Percentiles rank a stretch among this genome's conserved stretches.
Conservation (phyloP, 2,113 vertebrate genomes). For the Columbina picui region DNA sequence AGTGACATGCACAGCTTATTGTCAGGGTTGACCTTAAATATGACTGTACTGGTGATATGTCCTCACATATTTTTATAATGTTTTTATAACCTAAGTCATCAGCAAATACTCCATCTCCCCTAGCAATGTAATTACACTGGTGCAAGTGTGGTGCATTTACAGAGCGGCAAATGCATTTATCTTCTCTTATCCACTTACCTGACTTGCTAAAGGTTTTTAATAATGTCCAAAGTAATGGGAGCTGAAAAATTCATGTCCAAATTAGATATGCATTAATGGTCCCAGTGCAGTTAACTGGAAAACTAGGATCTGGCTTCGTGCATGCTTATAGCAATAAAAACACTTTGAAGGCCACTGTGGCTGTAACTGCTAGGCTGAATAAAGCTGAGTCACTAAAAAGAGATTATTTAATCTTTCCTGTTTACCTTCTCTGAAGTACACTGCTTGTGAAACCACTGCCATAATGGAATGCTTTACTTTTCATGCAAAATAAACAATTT, state of each 20-base stretch:
- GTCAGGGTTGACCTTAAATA: not conserved
- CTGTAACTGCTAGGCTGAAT: conserved; percentile 1
- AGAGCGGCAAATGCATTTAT: conserved; percentile 16
- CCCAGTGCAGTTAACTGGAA: conserved; percentile 41
- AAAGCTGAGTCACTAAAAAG: conserved; percentile 50
- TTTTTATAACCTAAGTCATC: conserved; percentile 14
- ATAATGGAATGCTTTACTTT: not conserved
- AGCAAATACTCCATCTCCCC: not conserved
- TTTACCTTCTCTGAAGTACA: not conserved
- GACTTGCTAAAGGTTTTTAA: conserved; percentile 42
- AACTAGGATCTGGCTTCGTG: not conserved
- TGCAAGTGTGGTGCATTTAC: conserved; percentile 1
- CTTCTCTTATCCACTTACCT: conserved; percentile 36
- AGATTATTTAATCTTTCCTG: conserved; percentile 9
- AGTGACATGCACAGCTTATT: not conserved
- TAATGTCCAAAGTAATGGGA: conserved; percentile 3
- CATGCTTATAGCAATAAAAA: conserved; percentile 40
- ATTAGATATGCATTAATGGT: conserved; percentile 47
- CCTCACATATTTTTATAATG: not conserved
- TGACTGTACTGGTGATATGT: not conserved
- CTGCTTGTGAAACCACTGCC: not conserved
- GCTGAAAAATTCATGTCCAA: conserved; percentile 61
- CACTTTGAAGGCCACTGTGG: not conserved
- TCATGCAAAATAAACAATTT: not conserved
- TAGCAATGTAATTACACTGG: not conserved